Percentiles rank a stretch among this genome's conserved stretches.
Conservation (phyloP, 1,140 invertebrate species). For the Hypothenemus hampei region DNA sequence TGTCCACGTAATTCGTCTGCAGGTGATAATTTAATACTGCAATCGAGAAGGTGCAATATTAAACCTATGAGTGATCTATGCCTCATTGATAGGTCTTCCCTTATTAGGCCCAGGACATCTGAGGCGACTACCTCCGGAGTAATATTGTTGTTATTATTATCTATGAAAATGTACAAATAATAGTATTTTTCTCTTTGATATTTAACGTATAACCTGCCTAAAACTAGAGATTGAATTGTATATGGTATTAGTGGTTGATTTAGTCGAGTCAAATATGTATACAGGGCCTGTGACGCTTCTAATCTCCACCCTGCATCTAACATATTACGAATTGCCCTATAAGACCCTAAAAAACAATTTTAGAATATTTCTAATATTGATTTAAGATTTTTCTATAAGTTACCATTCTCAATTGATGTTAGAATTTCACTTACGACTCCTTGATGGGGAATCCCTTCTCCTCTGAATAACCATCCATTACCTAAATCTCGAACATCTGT, state of each 20-base stretch:
- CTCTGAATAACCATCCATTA: slow-evolving; percentile 29
- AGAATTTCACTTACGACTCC: slow-evolving; percentile 29
- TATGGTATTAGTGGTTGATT: slow-evolving; percentile 46
- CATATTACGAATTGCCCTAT: slow-evolving; percentile 24
- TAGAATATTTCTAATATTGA: neutral
- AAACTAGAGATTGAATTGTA: slow-evolving; percentile 46
- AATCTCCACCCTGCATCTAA: slow-evolving; percentile 34
- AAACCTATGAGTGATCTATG: slow-evolving; percentile 44
- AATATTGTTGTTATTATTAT: slow-evolving; percentile 40
- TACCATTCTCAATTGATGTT: slow-evolving; percentile 22
- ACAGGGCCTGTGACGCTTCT: slow-evolving; percentile 45
- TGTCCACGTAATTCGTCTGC: slow-evolving; percentile 48
- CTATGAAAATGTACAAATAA: slow-evolving; percentile 22
- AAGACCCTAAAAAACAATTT: slow-evolving; percentile 8
- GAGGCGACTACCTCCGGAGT: slow-evolving; percentile 44
- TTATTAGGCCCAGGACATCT: slow-evolving; percentile 48
- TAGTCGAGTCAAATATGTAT: slow-evolving; percentile 43
- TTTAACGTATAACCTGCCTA: slow-evolving; percentile 39
- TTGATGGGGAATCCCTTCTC: slow-evolving; percentile 23
- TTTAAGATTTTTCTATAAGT: neutral
- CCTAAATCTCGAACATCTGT: slow-evolving; percentile 25
- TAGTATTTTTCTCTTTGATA: neutral
- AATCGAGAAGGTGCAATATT: slow-evolving; percentile 45
- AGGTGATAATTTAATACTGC: slow-evolving; percentile 44
- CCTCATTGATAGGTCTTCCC: slow-evolving; percentile 45